Evolutionary conservation across 2,888 invertebrate genomes (phyloP).

Genomic region (Synergus laeviventris): DNA sequence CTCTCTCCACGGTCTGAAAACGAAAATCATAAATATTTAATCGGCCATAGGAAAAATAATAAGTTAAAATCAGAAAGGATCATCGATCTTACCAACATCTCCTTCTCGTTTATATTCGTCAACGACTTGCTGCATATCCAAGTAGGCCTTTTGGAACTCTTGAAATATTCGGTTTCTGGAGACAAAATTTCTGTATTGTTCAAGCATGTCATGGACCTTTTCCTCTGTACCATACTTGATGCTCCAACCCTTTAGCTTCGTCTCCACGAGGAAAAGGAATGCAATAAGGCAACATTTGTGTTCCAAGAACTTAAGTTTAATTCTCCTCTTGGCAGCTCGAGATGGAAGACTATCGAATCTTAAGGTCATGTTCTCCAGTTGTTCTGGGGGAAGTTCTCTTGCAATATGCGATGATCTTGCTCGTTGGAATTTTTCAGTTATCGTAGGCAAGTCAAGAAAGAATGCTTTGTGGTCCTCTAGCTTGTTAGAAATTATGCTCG

Average conservation of each 20-base stretch:
- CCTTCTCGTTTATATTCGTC: slow-evolving; percentile 93
- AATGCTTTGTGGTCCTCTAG: slow-evolving; percentile 93
- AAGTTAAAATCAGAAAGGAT: slow-evolving; percentile 4
- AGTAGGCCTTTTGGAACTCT: slow-evolving; percentile 93
- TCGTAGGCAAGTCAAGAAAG: slow-evolving; percentile 89
- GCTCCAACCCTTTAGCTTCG: slow-evolving; percentile 92
- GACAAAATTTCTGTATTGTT: slow-evolving; percentile 94
- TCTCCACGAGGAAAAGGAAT: slow-evolving; percentile 93
- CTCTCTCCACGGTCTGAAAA: slow-evolving; percentile 83
- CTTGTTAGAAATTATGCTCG: slow-evolving; percentile 90
- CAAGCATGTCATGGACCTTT: slow-evolving; percentile 88
- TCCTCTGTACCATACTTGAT: slow-evolving; percentile 91
- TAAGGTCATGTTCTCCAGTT: slow-evolving; percentile 88
- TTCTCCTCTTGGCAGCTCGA: slow-evolving; percentile 88
- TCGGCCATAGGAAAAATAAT: too few species aligned
- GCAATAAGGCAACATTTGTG: slow-evolving; percentile 96
- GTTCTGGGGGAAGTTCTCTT: slow-evolving; percentile 85
- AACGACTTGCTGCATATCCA: slow-evolving; percentile 94
- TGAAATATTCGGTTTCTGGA: slow-evolving; percentile 95
- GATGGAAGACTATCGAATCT: slow-evolving; percentile 86
- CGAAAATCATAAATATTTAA: slow-evolving; percentile 7
- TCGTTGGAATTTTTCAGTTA: slow-evolving; percentile 87
- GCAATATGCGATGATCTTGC: slow-evolving; percentile 84
- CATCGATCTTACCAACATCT: slow-evolving; percentile 81
- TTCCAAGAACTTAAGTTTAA: slow-evolving; percentile 92